Conservation (phyloP, 2,113 vertebrate species). For the Tonatia bakeri region DNA sequence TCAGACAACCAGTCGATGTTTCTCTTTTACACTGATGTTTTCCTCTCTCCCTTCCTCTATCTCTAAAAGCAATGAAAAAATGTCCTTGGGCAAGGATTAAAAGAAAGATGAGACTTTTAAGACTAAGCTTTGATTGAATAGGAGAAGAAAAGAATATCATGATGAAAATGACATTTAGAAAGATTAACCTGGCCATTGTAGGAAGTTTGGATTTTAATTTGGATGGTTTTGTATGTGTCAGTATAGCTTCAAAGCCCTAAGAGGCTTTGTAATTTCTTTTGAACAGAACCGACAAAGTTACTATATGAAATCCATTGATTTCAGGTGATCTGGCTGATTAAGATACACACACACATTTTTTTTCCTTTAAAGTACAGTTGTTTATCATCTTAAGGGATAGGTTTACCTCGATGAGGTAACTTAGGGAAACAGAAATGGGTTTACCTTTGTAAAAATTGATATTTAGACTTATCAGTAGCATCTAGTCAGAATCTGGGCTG, state of each 20-base stretch:
- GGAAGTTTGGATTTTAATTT: slow-evolving; percentile 48
- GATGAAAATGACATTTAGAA: slow-evolving; percentile 36
- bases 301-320: slow-evolving; percentile 20
- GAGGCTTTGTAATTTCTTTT: slow-evolving; percentile 42
- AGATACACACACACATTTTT: not conserved
- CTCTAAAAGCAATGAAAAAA: no score
- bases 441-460: not conserved
- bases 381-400: not conserved
- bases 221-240: not conserved
- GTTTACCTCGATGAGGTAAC: not conserved
- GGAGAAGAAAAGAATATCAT: slow-evolving; percentile 3
- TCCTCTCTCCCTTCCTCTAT: no score
- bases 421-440: not conserved
- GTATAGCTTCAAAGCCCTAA: not conserved
- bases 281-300: slow-evolving; percentile 12
- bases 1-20: no score
- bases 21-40: no score
- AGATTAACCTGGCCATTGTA: slow-evolving; percentile 12
- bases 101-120: slow-evolving; percentile 37
- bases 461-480: not conserved
- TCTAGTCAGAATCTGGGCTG: not conserved
- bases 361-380: not conserved
- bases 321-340: slow-evolving; percentile 34
- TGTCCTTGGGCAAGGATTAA: no score
- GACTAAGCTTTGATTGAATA: slow-evolving; percentile 41